phyloP scores from a whole-genome alignment of 2,797 vertebrate species.

The Malacoctenus gilli region DNA sequence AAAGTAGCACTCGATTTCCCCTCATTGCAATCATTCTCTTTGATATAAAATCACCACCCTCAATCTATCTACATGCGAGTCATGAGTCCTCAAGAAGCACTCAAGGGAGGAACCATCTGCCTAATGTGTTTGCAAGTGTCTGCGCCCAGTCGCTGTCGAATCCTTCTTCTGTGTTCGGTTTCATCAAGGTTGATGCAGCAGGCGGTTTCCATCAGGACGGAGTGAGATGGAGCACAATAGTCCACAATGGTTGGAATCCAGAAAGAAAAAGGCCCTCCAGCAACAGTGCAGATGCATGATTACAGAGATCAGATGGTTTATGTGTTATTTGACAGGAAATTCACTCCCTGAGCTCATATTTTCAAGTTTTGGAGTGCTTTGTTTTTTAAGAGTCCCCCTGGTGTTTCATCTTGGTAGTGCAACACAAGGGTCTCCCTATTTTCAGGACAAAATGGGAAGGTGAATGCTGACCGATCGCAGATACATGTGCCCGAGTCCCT shows the following conservation, averaged over 20 bases:
- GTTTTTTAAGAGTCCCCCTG: slow-evolving; percentile 63
- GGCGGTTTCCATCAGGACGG: slow-evolving; percentile 24
- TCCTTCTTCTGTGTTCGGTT: slow-evolving; percentile 41
- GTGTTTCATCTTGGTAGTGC: slow-evolving; percentile 64
- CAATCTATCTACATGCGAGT: slow-evolving; percentile 51
- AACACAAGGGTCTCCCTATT: neutral
- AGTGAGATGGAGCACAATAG: slow-evolving; percentile 4
- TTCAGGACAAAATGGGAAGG: neutral
- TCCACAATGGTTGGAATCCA: no score
- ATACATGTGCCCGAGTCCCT: slow-evolving; percentile 12
- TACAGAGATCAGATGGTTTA: slow-evolving; percentile 4
- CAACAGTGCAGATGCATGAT: neutral
- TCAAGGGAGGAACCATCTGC: slow-evolving; percentile 68
- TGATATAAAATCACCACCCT: slow-evolving; percentile 50
- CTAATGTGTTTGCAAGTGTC: slow-evolving; percentile 66
- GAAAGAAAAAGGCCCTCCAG: no score
- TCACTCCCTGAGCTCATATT: no score
- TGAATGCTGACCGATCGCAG: neutral
- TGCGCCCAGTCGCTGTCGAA: slow-evolving; percentile 53
- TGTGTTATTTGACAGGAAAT: no score
- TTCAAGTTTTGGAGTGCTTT: neutral
- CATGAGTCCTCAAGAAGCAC: slow-evolving; percentile 48
- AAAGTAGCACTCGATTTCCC: slow-evolving; percentile 32
- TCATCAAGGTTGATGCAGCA: slow-evolving; percentile 41
- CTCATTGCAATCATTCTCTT: slow-evolving; percentile 45